A percentile compares a stretch with the other conserved stretches of the same genome.
These are phyloP conservation scores for Drosophila paranaensis DNA, from an alignment of 2,888 invertebrate genomes.

Conservation along the genomic window DNA sequence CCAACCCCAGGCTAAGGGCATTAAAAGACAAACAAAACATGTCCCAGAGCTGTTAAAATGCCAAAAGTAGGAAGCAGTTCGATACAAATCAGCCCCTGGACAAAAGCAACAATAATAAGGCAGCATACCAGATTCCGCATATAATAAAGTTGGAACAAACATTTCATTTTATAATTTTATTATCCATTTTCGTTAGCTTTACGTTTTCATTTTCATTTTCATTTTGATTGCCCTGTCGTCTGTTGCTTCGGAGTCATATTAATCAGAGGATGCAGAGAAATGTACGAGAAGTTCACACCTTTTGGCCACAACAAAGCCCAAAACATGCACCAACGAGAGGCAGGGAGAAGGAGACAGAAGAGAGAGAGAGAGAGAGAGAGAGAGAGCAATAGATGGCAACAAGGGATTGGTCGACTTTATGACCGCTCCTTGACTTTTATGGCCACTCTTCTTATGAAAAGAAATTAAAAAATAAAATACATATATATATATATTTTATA, in stretches of 20 bases:
- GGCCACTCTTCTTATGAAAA: constrained; percentile 69
- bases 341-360: not conserved
- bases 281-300: constrained; percentile 67
- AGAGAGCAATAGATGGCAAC: constrained; percentile 4
- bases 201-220: constrained; percentile 21
- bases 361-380: not conserved
- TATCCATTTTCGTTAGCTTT: constrained; percentile 59
- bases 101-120: constrained; percentile 29
- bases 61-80: constrained; percentile 6
- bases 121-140: constrained; percentile 27
- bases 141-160: constrained; percentile 60
- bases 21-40: constrained; percentile 20
- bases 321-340: not conserved
- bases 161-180: constrained; percentile 71
- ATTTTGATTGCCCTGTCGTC: constrained; percentile 57
- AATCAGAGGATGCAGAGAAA: constrained; percentile 58
- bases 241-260: constrained; percentile 57
- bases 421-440: constrained; percentile 69
- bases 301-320: constrained; percentile 68
- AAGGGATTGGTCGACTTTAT: constrained; percentile 62
- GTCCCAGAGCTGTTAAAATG: constrained; percentile 20
- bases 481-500: constrained; percentile 36
- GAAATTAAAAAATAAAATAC: constrained; percentile 64
- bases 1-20: constrained; percentile 3
- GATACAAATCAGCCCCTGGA: constrained; percentile 33